phyloP scores from a whole-genome alignment of 2,888 invertebrate species.

The Galerucella nymphaeae region DNA sequence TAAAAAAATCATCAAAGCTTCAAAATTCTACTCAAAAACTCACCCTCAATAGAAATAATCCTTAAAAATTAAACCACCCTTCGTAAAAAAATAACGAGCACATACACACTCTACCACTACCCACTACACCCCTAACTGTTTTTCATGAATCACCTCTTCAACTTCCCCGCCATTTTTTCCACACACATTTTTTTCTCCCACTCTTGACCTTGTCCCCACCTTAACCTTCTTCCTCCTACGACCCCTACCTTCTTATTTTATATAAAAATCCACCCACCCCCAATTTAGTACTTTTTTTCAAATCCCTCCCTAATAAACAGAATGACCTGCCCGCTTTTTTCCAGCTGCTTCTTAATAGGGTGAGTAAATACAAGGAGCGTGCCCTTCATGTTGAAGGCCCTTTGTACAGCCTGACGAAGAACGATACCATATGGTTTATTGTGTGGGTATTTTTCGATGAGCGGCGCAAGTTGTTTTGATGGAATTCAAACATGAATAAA shows the following conservation, averaged over 20 bases:
- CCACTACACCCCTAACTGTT: constrained; percentile 36
- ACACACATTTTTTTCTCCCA: constrained; percentile 43
- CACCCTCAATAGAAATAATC: constrained; percentile 25
- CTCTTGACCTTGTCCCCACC: constrained; percentile 46
- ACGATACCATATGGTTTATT: constrained; percentile 14
- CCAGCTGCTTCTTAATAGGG: constrained; percentile 48
- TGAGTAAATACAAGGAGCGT: constrained; percentile 41
- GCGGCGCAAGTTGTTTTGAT: background rate
- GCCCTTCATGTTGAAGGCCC: constrained; percentile 31
- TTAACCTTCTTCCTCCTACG: constrained; percentile 24
- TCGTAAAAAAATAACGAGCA: constrained; percentile 37
- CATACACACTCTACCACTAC: constrained; percentile 24
- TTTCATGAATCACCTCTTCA: constrained; percentile 47
- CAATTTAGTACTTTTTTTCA: constrained; percentile 51
- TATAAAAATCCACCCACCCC: constrained; percentile 52
- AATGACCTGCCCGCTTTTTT: constrained; percentile 57
- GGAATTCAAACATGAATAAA: background rate
- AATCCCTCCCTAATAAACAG: constrained; percentile 57
- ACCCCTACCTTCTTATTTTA: constrained; percentile 51
- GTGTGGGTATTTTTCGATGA: background rate
- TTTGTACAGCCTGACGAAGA: constrained; percentile 22
- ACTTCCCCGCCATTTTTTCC: constrained; percentile 47
- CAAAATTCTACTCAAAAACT: constrained; percentile 10
- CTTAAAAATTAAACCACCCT: constrained; percentile 36
- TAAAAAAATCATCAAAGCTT: background rate